These are phyloP conservation scores for Hippoglossus stenolepis DNA, from an alignment of 2,113 vertebrate genomes.

Conservation along the genomic window DNA sequence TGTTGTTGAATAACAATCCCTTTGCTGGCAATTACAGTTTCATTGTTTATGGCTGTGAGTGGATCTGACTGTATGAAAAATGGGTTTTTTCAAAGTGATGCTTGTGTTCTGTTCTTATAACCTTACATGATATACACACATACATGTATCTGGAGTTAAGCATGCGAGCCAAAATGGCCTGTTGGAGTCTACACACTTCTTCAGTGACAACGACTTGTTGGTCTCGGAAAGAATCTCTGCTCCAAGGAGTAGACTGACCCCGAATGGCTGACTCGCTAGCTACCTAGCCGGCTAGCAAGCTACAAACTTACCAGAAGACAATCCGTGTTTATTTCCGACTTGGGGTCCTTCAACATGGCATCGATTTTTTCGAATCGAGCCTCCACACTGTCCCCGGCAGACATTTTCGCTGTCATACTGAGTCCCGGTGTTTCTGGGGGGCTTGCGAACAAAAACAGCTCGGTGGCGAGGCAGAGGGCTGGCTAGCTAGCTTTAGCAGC, in stretches of 20 bases:
- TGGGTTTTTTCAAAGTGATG: background rate
- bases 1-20: background rate
- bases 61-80: background rate
- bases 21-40: background rate
- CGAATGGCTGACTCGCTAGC: constrained; percentile 58
- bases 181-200: constrained; percentile 29
- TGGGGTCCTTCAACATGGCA: constrained; percentile 94
- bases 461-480: constrained; percentile 56
- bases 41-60: background rate
- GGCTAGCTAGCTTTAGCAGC: constrained; percentile 75
- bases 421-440: constrained; percentile 40
- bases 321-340: constrained; percentile 98
- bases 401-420: constrained; percentile 84
- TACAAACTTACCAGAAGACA: constrained; percentile 95
- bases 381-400: constrained; percentile 91
- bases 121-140: background rate
- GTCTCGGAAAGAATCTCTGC: constrained; percentile 18
- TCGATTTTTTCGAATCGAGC: constrained; percentile 98
- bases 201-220: constrained; percentile 47
- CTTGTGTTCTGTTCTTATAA: background rate
- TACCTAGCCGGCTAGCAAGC: constrained; percentile 43
- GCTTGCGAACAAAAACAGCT: constrained; percentile 61
- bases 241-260: constrained; percentile 70
- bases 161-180: background rate
- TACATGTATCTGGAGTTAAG: background rate